Evolutionary conservation across 1,140 invertebrate genomes (phyloP), one percentile per base, ranked within the genome.

Genomic region (Formica selysi): DNA sequence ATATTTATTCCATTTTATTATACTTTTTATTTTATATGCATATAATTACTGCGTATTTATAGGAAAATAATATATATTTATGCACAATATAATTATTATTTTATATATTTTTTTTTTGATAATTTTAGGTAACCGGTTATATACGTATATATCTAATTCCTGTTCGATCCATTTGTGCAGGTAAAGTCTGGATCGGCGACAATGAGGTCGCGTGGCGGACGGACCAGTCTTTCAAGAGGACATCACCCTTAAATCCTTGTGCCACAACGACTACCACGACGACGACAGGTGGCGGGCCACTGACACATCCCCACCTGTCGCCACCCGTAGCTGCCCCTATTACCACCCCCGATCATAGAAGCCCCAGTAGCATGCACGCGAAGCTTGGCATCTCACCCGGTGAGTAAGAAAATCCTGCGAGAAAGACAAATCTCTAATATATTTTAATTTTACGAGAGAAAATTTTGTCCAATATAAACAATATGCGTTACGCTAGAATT

Each of bases 101-200:
- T 71, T n/a, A 54, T 32, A 32, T 32, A 32, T 32, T 32, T 36
- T 1, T 73, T 10, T 10, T 48, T 5, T 6, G 16, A 51, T 51
- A 6, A 19, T 51, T 16, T 73, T 57, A 10, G 19, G 13, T 59
- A 6, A 57, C 0, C 7, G 1, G 19, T 38, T 19, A 0, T 29
- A 70, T 59, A n/a, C 41, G 4, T 71, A 8, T 32, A 13, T 32
- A n/a, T 64, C 48, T 71, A 59, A 71, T 11, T 71, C 59, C 26
- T 57, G 54, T 38, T 2, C 29, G 26, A 71, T 59, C 26, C 36
- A 22, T 76, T n/a, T 81, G 92, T 89, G 1, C 89, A 95, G 95
- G 93, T 67, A 95, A 95, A 91, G 81, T 95, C 64, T 95, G 95
- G 94, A 91, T 95, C 73, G 92, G 92, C 41, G 94, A 95, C 68